A percentile compares a stretch with the other conserved stretches of the same genome.
Conservation (phyloP, 2,113 vertebrate species). For the Atrichornis clamosus region DNA sequence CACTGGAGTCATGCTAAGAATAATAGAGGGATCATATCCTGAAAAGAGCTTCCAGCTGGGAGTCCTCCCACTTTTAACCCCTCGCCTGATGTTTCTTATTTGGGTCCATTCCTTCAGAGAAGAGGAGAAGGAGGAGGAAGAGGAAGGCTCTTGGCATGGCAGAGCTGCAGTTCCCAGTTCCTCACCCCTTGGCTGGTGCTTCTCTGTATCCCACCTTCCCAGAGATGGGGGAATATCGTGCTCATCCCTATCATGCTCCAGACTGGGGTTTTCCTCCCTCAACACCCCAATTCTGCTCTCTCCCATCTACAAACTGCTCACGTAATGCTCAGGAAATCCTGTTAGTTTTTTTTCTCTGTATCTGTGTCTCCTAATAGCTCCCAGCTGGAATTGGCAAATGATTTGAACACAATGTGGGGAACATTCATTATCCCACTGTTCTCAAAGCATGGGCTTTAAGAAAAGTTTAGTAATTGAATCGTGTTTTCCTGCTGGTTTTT, state of each 20-base stretch:
- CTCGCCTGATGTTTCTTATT: fast-evolving
- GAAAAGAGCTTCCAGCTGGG: not conserved
- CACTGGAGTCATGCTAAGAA: not conserved
- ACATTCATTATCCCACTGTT: not conserved
- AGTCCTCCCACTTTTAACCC: not conserved
- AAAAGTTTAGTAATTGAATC: fast-evolving
- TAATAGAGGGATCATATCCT: not conserved
- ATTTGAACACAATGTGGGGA: not conserved
- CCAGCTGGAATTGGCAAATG: not conserved
- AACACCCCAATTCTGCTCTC: not conserved
- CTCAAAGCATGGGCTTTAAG: not conserved
- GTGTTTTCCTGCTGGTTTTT: not conserved
- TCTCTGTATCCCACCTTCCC: not conserved
- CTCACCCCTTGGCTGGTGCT: not conserved
- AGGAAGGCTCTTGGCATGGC: not conserved
- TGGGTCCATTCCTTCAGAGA: fast-evolving
- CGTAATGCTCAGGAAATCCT: not conserved
- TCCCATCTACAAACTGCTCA: not conserved
- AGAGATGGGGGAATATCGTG: not conserved
- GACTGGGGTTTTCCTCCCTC: not conserved
- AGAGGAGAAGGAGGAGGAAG: not conserved
- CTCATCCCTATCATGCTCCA: not conserved
- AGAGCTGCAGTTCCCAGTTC: not conserved
- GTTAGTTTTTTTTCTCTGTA: not conserved
- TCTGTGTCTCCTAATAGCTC: not conserved